Evolutionary conservation across 1,140 invertebrate genomes (phyloP), one percentile per base, ranked within the genome.

Genomic region (Bombyx mandarina): DNA sequence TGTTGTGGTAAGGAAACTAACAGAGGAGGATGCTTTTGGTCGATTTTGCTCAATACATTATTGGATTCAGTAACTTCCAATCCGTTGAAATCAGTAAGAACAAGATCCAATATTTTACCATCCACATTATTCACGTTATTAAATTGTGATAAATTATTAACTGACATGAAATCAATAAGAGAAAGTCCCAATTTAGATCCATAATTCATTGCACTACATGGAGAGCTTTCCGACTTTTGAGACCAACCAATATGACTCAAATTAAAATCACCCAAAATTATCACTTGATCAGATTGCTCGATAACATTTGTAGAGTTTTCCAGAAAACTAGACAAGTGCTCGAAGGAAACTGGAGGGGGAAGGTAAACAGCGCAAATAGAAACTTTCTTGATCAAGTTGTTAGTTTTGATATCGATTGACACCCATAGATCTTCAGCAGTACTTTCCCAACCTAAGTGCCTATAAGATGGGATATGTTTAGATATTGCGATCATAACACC

Each of bases 401-500:
- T 45, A 5, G 52, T 26, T 26, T 50, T 10, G 46, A 56, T 35
- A 9, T 52, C 43, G 8, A 60, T 26, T 10, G 44, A 42, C 7
- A 61, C 46, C 60, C 60, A 61, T 47, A 61, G 6, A 42, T 58
- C 55, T 45, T 62, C 56, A 51, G 7, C 7, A 7, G n/a, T 49
- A 8, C 42, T 52, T 53, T 63, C 61, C 61, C 57, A 63, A 43
- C 44, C 18, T 7, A 1, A n/a, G 1, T 45, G 26, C 1, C 57
- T 46, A 7, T n/a, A 10, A 1, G 52, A 56, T 35, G 7, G 22
- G 8, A 62, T 62, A 9, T 56, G 50, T 8, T 46, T 59, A n/a
- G 42, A 53, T 1, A 74, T 63, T 22, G 65, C 69, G 7, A 74
- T 50, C 45, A 70, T 45, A 7, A 75, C 64, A 8, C 72, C 69